Evolutionary conservation across 2,888 invertebrate species (phyloP), one percentile per base, ranked within the genome.

Genomic region (Chalcosyrphus nemorum): DNA sequence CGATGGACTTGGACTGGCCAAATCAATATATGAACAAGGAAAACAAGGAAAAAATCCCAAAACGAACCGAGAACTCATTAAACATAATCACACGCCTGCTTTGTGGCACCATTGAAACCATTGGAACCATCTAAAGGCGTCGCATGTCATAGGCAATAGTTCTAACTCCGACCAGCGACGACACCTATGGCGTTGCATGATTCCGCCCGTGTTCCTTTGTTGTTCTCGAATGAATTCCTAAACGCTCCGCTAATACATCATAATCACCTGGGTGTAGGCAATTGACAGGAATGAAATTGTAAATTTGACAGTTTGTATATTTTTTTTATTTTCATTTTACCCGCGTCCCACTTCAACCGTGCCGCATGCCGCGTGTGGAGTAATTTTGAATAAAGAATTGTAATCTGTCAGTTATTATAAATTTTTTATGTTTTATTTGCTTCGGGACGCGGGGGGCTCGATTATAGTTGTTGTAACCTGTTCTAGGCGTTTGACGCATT

Each of bases 241-340:
- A 84, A 84, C 80, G 84, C 78, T 75, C 59, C 70, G 78, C 84
- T 84, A 84, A 84, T 84, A 84, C 84, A 84, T 84, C 84, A 84
- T 84, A 84, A 84, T 84, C 84, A 78, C 80, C 47, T 84, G 70
- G 74, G 74, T 65, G 84, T 68, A 82, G 63, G 82, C 77, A 77
- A 82, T 82, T 82, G 82, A 82, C 84, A 75, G 74, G 74, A 80
- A 84, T 80, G 70, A 84, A 84, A 84, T 78, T 84, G 78, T 84
- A 84, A 74, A 84, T 84, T 84, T 80, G 84, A 84, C 84, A 84
- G 78, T 76, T 76, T 45, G 63, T 63, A 13, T 56, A 59, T 27
- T 61, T 70, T 43, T 75, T 32, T 57, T 7, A 15, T 7, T 11
- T 11, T 43, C 11, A n/a, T n/a, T n/a, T n/a, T n/a, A n/a, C n/a